Evolutionary conservation across 2,888 invertebrate species (phyloP), one percentile per base, ranked within the genome.

Genomic region (Pollenia griseotomentosa): DNA sequence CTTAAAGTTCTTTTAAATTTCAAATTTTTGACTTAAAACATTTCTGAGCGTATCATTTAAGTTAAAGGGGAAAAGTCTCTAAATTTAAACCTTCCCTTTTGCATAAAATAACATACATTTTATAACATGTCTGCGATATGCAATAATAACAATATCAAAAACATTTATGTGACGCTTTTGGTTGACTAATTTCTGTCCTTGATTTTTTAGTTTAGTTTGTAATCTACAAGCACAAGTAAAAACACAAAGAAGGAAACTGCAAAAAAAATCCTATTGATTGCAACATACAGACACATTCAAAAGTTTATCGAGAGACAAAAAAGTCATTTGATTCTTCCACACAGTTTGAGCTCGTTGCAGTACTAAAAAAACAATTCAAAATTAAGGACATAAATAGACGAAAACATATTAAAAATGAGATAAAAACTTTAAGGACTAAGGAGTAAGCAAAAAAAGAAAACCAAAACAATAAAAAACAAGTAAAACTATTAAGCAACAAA

Each of bases 401-500:
- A 71, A 63, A 61, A 48, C 11, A 33, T 42, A 2, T 42, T 6
- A 19, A 71, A 19, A 53, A 4, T 9, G n/a, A 42, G 3, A 16
- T 19, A 71, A 46, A 14, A 51, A 74, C 40, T 14, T 33, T 33
- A 33, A 75, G 33, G 44, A 68, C 51, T 6, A 40, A 33, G 7
- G 9, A 44, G 53, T 42, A 59, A 81, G 66, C 16, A 48, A 42
- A 53, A 55, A 46, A 48, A 48, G 48, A 3, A 66, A 66, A 55
- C 5, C 14, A 40, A 65, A 68, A 78, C 2, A 23, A 12, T 46
- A 42, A 44, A 65, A 53, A 63, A 74, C 73, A 23, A 73, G n/a
- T 57, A 57, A 48, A 81, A 74, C 83, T 77, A 70, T 77, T 55
- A 74, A 74, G 74, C 33, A 83, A 61, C 6, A 48, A 51, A 57